phyloP scores from a whole-genome alignment of 2,797 vertebrate genomes.

The Takifugu rubripes region DNA sequence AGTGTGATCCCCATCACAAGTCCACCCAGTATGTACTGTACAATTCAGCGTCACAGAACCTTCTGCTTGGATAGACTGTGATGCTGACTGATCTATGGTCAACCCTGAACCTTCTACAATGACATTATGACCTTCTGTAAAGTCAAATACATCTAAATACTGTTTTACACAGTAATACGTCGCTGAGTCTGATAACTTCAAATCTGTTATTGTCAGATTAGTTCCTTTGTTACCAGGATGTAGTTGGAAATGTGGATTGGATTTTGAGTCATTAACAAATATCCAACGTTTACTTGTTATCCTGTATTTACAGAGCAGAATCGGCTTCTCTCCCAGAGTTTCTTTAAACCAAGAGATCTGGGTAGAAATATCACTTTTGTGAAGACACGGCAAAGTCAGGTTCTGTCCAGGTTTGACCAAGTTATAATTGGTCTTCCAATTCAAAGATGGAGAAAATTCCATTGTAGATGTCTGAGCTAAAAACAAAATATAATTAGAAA shows the following conservation, averaged over 20 bases:
- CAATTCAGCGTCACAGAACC: too few species aligned
- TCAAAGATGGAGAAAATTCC: neutral
- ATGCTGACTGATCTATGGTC: too few species aligned
- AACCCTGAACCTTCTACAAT: too few species aligned
- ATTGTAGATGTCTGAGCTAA: neutral
- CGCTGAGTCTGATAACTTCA: slow-evolving; percentile 16
- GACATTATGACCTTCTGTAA: too few species aligned
- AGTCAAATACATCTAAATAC: too few species aligned
- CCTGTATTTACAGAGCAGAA: slow-evolving; percentile 21
- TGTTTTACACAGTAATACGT: too few species aligned
- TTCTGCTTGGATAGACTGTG: too few species aligned
- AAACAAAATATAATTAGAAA: neutral
- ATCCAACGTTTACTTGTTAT: neutral
- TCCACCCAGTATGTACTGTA: too few species aligned
- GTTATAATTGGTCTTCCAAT: slow-evolving; percentile 5
- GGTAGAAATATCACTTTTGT: neutral
- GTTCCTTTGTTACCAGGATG: neutral
- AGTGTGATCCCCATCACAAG: too few species aligned
- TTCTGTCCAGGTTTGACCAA: slow-evolving; percentile 18
- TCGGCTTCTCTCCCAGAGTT: slow-evolving; percentile 25
- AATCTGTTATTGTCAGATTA: slow-evolving; percentile 14
- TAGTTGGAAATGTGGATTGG: slow-evolving; percentile 8
- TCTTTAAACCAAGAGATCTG: slow-evolving; percentile 35
- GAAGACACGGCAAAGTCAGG: too few species aligned
- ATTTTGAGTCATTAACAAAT: slow-evolving; percentile 17